Evolutionary conservation across 37 sponge, comb jelly and placozoan species (phyloP).

Genomic region (Bolinopsis microptera): DNA sequence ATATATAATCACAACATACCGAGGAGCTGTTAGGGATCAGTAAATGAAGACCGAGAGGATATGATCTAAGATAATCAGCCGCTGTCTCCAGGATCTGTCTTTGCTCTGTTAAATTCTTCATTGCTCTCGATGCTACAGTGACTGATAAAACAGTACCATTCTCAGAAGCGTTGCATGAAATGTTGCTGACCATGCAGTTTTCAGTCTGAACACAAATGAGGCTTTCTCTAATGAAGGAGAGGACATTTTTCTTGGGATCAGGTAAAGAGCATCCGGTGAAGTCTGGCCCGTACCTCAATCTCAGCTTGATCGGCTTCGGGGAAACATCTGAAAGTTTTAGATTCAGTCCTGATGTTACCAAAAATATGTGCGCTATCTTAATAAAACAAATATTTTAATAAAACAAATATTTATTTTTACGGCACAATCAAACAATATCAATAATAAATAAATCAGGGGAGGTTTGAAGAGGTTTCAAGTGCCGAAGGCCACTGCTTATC

Average conservation of each 20-base stretch:
- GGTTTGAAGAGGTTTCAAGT: too few relatives aligned
- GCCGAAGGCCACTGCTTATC: too few relatives aligned
- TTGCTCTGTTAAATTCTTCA: not conserved
- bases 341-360: too few relatives aligned
- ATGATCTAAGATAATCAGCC: not conserved
- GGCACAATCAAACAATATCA: too few relatives aligned
- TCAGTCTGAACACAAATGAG: not conserved
- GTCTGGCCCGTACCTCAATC: not conserved
- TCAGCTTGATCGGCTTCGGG: not conserved
- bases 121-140: not conserved
- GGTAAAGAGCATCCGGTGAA: not conserved
- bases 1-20: too few relatives aligned
- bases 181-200: not conserved
- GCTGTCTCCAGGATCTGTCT: not conserved
- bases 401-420: too few relatives aligned
- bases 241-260: too few relatives aligned
- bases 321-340: not conserved
- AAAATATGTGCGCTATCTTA: too few relatives aligned
- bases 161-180: not conserved
- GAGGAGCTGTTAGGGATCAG: too few relatives aligned
- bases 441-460: too few relatives aligned
- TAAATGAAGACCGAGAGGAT: too few relatives aligned
- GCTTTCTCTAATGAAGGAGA: not conserved
- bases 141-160: not conserved
- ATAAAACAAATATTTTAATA: too few relatives aligned